Evolutionary conservation across 2,888 invertebrate species (phyloP).

Genomic region (Drosophila prostipennis): DNA sequence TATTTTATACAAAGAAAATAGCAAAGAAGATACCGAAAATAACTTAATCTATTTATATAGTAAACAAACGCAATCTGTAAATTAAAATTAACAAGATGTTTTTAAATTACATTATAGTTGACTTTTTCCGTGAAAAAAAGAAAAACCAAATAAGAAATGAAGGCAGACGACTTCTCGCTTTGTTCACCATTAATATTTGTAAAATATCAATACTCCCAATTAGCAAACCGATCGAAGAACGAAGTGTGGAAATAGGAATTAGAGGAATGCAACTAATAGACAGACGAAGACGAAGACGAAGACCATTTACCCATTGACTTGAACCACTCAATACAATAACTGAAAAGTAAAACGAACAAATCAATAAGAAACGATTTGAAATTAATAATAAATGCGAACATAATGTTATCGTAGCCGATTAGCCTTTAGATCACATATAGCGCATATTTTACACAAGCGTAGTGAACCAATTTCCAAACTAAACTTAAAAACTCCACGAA

Average conservation of each 20-base stretch:
- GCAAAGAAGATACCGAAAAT: slow-evolving; percentile 12
- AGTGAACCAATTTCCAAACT: slow-evolving; percentile 41
- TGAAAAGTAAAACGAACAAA: slow-evolving; percentile 23
- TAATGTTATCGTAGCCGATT: slow-evolving; percentile 53
- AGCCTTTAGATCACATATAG: slow-evolving; percentile 50
- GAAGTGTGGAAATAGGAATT: slow-evolving; percentile 1
- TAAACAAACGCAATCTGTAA: slow-evolving; percentile 47
- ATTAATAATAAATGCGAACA: slow-evolving; percentile 43
- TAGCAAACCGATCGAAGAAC: slow-evolving; percentile 11
- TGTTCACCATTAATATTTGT: slow-evolving; percentile 48
- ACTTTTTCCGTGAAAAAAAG: slow-evolving; percentile 75
- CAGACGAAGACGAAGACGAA: background rate
- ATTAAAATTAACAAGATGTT: slow-evolving; percentile 27
- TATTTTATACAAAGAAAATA: slow-evolving; percentile 58
- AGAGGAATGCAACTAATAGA: slow-evolving; percentile 11
- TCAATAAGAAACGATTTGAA: slow-evolving; percentile 11
- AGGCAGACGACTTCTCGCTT: slow-evolving; percentile 19
- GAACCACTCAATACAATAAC: slow-evolving; percentile 36
- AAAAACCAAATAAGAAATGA: slow-evolving; percentile 28
- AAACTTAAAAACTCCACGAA: slow-evolving; percentile 13
- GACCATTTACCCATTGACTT: slow-evolving; percentile 26
- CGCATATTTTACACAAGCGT: slow-evolving; percentile 49
- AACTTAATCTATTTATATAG: slow-evolving; percentile 24
- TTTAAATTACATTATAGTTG: slow-evolving; percentile 60
- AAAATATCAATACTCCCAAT: slow-evolving; percentile 39